phyloP scores from a whole-genome alignment of 1,140 invertebrate genomes.

The Alviniconcha marisindica region DNA sequence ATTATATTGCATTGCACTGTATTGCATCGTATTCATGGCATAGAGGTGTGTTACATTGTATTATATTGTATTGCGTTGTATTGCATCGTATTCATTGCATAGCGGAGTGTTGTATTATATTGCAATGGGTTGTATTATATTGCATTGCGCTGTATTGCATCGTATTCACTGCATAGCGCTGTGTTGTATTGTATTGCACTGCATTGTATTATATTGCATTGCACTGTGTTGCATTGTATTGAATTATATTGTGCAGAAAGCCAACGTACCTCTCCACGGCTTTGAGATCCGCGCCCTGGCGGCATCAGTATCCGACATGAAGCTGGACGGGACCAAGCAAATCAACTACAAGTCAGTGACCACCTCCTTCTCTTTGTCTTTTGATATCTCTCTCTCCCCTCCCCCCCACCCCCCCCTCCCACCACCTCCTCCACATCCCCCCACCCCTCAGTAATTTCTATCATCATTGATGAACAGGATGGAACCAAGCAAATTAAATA shows the following conservation, averaged over 20 bases:
- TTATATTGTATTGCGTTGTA: neutral
- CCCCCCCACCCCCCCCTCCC: neutral
- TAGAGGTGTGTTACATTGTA: too few relatives aligned
- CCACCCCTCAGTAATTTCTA: neutral
- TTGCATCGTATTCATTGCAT: neutral
- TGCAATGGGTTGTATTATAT: neutral
- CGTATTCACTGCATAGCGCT: neutral
- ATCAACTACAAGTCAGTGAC: constrained; percentile 32
- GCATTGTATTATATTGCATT: neutral
- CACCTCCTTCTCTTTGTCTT: neutral
- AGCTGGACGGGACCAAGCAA: neutral
- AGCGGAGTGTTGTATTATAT: too few relatives aligned
- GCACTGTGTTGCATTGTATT: neutral
- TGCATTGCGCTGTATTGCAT: neutral
- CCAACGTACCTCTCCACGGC: constrained; percentile 25
- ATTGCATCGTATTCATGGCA: too few relatives aligned
- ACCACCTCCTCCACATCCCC: neutral
- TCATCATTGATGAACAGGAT: neutral
- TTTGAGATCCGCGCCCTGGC: constrained; percentile 28
- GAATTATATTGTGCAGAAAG: neutral
- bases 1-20: too few relatives aligned
- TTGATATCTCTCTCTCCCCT: neutral
- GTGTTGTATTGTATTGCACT: neutral
- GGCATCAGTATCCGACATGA: neutral
- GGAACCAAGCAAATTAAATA: constrained; percentile 16